Evolutionary conservation across 2,797 vertebrate species (phyloP).

Genomic region (Macropodus opercularis): DNA sequence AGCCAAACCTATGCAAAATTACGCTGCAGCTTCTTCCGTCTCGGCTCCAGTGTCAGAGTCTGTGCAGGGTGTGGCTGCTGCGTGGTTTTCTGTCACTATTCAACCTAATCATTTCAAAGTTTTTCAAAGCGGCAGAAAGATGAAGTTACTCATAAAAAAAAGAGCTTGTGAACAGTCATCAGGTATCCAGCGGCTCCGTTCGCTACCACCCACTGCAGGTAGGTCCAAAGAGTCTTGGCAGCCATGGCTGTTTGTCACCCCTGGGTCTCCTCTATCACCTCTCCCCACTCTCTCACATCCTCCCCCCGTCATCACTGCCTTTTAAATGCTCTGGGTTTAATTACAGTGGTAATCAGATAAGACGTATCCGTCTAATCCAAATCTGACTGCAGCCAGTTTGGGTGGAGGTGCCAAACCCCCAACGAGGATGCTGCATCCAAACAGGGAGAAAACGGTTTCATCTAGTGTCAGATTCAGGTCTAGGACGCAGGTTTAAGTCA

Average conservation of each 20-base stretch:
- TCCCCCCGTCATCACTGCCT: not conserved
- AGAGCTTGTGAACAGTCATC: too few species aligned
- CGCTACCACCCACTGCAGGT: not conserved
- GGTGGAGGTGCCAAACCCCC: not conserved
- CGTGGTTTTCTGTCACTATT: too few species aligned
- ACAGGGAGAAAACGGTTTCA: constrained; percentile 4
- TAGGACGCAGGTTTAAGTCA: not conserved
- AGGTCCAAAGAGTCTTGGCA: not conserved
- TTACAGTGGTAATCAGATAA: constrained; percentile 32
- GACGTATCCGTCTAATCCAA: constrained; percentile 33
- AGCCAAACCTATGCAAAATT: too few species aligned
- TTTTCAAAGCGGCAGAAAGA: too few species aligned
- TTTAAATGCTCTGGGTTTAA: constrained; percentile 7
- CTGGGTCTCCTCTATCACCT: not conserved
- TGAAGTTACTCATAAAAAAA: too few species aligned
- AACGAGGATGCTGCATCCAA: constrained; percentile 9
- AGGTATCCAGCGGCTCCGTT: too few species aligned
- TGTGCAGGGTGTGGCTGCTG: too few species aligned
- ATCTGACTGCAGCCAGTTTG: constrained; percentile 29
- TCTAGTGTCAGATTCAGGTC: not conserved
- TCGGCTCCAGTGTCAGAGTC: too few species aligned
- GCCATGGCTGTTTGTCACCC: not conserved
- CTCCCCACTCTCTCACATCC: not conserved
- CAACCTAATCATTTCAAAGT: too few species aligned
- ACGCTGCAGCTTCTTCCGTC: too few species aligned